Conservation (phyloP, 2,113 vertebrate species). For the Phylloscopus trochilus region DNA sequence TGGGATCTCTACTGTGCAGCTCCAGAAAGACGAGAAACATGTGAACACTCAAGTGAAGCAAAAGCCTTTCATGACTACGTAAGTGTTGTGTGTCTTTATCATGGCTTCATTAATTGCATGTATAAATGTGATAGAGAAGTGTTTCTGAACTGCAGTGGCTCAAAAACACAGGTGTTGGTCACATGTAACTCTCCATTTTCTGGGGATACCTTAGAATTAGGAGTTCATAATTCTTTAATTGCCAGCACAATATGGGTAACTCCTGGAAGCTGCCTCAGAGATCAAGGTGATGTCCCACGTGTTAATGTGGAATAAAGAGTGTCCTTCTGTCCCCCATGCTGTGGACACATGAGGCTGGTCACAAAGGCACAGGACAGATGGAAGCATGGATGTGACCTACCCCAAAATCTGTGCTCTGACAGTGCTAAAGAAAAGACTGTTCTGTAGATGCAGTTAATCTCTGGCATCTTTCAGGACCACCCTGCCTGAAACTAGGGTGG, state of each 20-base stretch:
- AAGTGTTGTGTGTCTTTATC: conserved; percentile 61
- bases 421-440: background rate
- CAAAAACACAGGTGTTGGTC: background rate
- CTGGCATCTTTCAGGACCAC: background rate
- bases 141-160: background rate
- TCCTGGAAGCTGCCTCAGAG: background rate
- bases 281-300: background rate
- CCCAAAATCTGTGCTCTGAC: background rate
- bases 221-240: background rate
- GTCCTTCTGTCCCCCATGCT: background rate
- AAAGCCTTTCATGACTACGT: conserved; percentile 90
- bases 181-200: background rate
- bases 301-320: background rate
- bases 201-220: background rate
- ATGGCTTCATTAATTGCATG: background rate
- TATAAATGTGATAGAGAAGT: background rate
- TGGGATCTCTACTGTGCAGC: conserved; percentile 91
- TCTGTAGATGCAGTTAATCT: background rate
- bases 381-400: background rate
- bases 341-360: background rate
- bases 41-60: conserved; percentile 89
- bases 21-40: conserved; percentile 87
- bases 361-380: background rate
- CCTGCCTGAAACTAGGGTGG: background rate
- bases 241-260: background rate